Base-by-base conservation (phyloP, 2,888 invertebrate species). In the Sympetrum striolatum region DNA sequence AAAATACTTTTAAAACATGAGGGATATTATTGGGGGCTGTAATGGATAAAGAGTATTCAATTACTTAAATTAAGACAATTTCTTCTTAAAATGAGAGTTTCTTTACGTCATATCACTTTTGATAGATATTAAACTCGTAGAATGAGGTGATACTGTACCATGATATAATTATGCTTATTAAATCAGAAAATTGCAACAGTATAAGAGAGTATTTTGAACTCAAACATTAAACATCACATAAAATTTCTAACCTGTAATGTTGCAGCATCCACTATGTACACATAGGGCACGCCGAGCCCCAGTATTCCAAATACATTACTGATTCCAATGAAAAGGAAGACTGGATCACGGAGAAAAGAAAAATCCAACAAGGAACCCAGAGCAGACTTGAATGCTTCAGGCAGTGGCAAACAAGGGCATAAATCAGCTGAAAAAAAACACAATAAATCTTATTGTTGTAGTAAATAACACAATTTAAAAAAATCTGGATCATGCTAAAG, bases 261-360 rank as follows among this genome's bases (percentile, higher is more conserved):
- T 18, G 97, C 97, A 90, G 97, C 96, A 92, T 98, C 97, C 39
- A 98, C 98, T 90, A 99, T 95, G 93, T 98, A 99, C 90, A 98
- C 98, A 94, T 98, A 99, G 73, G 99, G 99, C 92, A 99, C 98
- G 94, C 99, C 99, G 90, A 99, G 96, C 92, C 99, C 99, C 90
- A 99, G 97, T 97, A 99, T 99, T 92, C 99, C 99, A 93, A 99
- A 98, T 91, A 99, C 95, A 94, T 99, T 99, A 92, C 98, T 98
- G 90, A 99, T 96, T 91, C 98, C 98, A 93, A 99, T 98, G 90
- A 98, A 94, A 95, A 98, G 96, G 94, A 99, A 98, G 91, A 98
- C 97, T 4, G 98, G 97, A 94, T 99, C 97, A 92, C 96, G 97
- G 91, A 99, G 95, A 90, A 99, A 94, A 90, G 97, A 97, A 92